Base-by-base conservation (phyloP, 2,888 invertebrate genomes). In the Apotomis capreana region DNA sequence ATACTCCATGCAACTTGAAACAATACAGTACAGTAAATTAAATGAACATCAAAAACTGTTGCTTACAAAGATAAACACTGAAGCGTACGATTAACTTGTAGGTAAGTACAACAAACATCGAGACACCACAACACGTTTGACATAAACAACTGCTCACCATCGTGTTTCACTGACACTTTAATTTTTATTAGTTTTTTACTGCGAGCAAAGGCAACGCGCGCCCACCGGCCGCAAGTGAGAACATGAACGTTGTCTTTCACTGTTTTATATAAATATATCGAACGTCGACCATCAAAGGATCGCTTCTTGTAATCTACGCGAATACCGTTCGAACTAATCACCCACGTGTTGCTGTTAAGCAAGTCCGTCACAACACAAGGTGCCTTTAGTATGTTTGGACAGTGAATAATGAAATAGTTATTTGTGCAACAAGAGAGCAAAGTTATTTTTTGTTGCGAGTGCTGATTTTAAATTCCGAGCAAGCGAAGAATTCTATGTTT, bases 201-300 rank as follows among this genome's bases (percentile, higher is more conserved):
- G 69, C 70, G 15, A 59, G 74, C 63, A 74, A 74, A 74, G 74
- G 68, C 76, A 69, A 78, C 74, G 75, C 76, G 76, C 82, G 80
- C 78, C 78, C 74, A 76, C 80, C 74, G 77, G 68, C 75, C 77
- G 76, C 82, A 80, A 87, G 80, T 88, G 86, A 77, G 74, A 74
- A 74, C 72, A 44, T 68, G 71, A 71, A 76, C 63, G 71, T 54
- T 49, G 70, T 79, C 75, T 75, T 77, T 78, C 75, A 75, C 70
- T 78, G 76, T 82, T 88, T 85, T 88, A 88, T 88, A 87, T 79
- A 79, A 82, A 80, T 79, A 78, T 68, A 73, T 69, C 59, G 55
- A 58, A 46, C 69, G 62, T 4, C 61, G 55, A 57, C 44, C 58
- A 61, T 60, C 52, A 68, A 62, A 70, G 51, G 36, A 67, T 64